phyloP scores from a whole-genome alignment of 2,113 vertebrate species.

The Panthera uncia region DNA sequence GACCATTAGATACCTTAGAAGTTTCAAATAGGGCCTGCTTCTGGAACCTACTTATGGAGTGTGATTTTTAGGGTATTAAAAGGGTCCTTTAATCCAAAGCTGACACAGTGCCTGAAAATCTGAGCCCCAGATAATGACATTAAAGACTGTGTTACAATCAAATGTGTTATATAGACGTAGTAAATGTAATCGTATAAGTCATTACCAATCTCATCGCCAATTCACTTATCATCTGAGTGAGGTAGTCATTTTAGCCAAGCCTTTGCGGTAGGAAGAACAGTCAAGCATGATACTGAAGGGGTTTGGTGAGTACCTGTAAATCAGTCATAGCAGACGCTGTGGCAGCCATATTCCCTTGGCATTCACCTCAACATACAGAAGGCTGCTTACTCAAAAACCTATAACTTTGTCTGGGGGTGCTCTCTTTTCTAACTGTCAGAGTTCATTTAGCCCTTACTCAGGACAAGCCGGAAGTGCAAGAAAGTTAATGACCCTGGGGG shows the following conservation, averaged over 20 bases:
- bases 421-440: neutral
- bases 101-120: neutral
- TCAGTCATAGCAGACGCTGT: neutral
- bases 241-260: neutral
- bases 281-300: neutral
- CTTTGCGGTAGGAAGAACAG: neutral
- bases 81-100: neutral
- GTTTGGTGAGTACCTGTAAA: neutral
- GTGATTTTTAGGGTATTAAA: neutral
- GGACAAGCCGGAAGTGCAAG: neutral
- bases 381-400: neutral
- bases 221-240: neutral
- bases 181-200: neutral
- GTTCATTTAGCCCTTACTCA: neutral
- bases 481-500: neutral
- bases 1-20: neutral
- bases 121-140: neutral
- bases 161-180: neutral
- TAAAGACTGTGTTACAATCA: neutral
- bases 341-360: neutral
- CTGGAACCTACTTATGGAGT: neutral
- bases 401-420: neutral
- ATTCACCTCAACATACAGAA: neutral
- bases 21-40: constrained; percentile 14
- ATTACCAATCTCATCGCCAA: neutral